Conservation (phyloP, 2,888 invertebrate genomes). For the Germaria angustata region DNA sequence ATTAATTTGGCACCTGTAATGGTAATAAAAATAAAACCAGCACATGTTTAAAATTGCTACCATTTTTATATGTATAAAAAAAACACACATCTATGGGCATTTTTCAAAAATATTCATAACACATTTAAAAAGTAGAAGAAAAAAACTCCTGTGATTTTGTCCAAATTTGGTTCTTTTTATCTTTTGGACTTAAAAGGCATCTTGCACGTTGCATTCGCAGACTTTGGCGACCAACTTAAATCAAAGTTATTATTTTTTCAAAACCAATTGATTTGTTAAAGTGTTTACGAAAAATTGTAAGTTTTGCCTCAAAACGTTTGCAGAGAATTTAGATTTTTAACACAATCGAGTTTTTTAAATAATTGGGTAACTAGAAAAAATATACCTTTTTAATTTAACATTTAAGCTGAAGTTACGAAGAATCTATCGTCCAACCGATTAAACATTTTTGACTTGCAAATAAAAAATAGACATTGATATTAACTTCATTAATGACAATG, state of each 20-base stretch:
- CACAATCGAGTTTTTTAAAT: neutral
- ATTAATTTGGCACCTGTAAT: conserved; percentile 54
- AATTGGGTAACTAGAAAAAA: too few species aligned
- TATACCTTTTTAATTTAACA: too few species aligned
- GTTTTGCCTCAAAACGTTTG: neutral
- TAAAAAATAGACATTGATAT: too few species aligned
- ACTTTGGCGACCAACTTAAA: neutral
- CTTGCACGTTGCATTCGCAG: conserved; percentile 3
- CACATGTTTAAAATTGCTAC: conserved; percentile 36
- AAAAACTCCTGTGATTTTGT: conserved; percentile 5
- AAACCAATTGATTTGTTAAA: conserved; percentile 8
- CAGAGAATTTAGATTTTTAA: conserved; percentile 4
- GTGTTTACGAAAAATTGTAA: neutral
- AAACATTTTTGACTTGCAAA: too few species aligned
- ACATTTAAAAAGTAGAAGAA: neutral
- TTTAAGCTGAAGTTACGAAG: too few species aligned
- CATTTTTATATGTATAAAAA: conserved; percentile 19
- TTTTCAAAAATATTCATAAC: neutral
- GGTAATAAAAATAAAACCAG: conserved; percentile 10
- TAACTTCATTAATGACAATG: too few species aligned
- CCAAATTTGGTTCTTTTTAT: neutral
- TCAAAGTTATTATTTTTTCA: neutral
- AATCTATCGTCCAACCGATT: too few species aligned
- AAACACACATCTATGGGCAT: neutral
- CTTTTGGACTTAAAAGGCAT: conserved; percentile 20